phyloP scores from a whole-genome alignment of 2,888 invertebrate species.

The Agrilus biguttatus region DNA sequence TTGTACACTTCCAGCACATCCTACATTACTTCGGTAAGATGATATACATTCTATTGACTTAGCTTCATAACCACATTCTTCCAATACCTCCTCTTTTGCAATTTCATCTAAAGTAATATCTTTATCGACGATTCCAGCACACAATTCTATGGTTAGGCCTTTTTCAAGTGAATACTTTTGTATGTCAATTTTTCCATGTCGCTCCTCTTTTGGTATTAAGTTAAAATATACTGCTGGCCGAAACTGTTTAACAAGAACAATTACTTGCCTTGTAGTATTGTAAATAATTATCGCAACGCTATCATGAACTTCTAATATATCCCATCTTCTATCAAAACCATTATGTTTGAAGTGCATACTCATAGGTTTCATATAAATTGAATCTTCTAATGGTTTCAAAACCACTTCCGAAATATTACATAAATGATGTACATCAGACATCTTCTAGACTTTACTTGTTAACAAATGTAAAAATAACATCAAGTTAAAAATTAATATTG shows the following conservation, averaged over 20 bases:
- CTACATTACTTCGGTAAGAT: conserved; percentile 64
- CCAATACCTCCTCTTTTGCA: conserved; percentile 69
- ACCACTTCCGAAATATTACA: conserved; percentile 25
- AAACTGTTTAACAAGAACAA: conserved; percentile 85
- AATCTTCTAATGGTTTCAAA: conserved; percentile 26
- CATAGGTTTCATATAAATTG: conserved; percentile 54
- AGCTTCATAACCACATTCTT: conserved; percentile 86
- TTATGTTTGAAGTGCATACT: conserved; percentile 63
- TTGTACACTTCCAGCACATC: conserved; percentile 62
- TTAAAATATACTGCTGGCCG: conserved; percentile 75
- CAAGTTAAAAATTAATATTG: too few relatives aligned
- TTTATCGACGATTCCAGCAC: conserved; percentile 87
- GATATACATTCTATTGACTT: conserved; percentile 44
- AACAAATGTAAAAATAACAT: too few relatives aligned
- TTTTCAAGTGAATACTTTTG: conserved; percentile 50
- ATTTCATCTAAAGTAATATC: conserved; percentile 53
- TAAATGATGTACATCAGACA: too few relatives aligned
- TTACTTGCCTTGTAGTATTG: conserved; percentile 57
- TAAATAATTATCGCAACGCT: conserved; percentile 77
- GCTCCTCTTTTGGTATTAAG: conserved; percentile 41
- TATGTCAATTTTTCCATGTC: conserved; percentile 41
- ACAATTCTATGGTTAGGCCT: conserved; percentile 75
- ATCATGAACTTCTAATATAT: conserved; percentile 66
- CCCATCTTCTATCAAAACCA: conserved; percentile 65
- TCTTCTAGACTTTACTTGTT: too few relatives aligned